Evolutionary conservation across 2,888 invertebrate species (phyloP), one percentile per base, ranked within the genome.

Genomic region (Galerucella calmariensis): DNA sequence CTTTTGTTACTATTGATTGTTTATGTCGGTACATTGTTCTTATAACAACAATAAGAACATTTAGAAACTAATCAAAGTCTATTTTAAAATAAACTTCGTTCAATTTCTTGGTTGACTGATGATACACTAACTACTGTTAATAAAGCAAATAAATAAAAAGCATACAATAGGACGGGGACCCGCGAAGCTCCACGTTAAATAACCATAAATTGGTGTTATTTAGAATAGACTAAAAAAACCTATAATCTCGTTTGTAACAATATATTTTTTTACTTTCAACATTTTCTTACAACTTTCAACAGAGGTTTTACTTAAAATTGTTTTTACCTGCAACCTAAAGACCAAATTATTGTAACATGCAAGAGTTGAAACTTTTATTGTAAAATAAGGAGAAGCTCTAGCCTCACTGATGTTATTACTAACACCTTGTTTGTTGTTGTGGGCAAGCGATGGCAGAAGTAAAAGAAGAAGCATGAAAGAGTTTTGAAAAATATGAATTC

Each of bases 181-280:
- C 84, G 84, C 84, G 80, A 84, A 85, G 85, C 85, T 74, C 75
- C 77, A 61, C 58, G 69, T 83, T 69, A 75, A 63, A 73, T 69
- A 58, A 83, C 82, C 81, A 83, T 81, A 76, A 72, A 71, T 73
- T 73, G 63, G 56, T 68, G 69, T 69, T 69, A 69, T 35, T 16
- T 41, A 8, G 41, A 68, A 68, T 44, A 59, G 56, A 59, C 9
- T 51, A 14, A 14, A 24, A 12, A 41, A 41, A 63, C 46, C 44
- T 61, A 35, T 61, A 35, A 14, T 27, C n/a, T 61, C 24, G 2
- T 14, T 4, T 61, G 27, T 59, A 61, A 35, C 5, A n/a, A n/a
- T 41, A 35, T 41, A n/a, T 62, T 35, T 27, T n/a, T 62, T 16
- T 35, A 62, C 62, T 62, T 62, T 62, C 62, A 62, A 62, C 62